phyloP scores from a whole-genome alignment of 2,797 vertebrate genomes.

The Pseudomugil tenellus region DNA sequence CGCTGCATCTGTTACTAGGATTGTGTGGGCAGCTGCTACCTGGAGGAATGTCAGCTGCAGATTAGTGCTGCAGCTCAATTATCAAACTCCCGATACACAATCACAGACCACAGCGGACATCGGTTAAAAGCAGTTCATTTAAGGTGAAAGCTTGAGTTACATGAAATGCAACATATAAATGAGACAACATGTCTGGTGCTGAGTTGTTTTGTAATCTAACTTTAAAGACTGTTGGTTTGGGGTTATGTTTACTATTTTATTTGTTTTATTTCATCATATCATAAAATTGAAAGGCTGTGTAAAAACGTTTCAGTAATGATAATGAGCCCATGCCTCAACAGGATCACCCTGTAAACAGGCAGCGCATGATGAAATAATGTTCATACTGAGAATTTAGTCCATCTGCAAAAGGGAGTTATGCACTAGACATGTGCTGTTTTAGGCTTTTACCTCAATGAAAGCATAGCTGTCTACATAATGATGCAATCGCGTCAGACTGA shows the following conservation, averaged over 20 bases:
- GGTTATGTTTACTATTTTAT: not conserved
- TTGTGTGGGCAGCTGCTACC: slow-evolving; percentile 51
- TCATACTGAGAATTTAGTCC: not conserved
- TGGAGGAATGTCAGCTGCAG: slow-evolving; percentile 36
- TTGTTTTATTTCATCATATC: not conserved
- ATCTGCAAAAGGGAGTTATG: not conserved
- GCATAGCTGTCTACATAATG: not conserved
- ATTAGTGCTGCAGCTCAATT: slow-evolving; percentile 36
- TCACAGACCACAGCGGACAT: slow-evolving; percentile 3
- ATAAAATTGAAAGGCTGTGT: slow-evolving; percentile 5
- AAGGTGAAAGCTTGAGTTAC: slow-evolving; percentile 28
- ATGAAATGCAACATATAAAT: slow-evolving; percentile 26
- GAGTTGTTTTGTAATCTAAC: too few relatives aligned
- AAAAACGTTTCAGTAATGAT: slow-evolving; percentile 1
- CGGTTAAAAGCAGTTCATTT: slow-evolving; percentile 23
- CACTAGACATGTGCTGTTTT: not conserved
- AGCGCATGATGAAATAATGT: not conserved
- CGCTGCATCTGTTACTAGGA: slow-evolving; percentile 44
- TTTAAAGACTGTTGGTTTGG: not conserved
- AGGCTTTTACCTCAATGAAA: slow-evolving; percentile 8
- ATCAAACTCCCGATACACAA: slow-evolving; percentile 33
- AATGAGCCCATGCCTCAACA: slow-evolving; percentile 10
- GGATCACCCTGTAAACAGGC: slow-evolving; percentile 10
- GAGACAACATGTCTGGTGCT: slow-evolving; percentile 18
- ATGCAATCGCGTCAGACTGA: not conserved